phyloP scores from a whole-genome alignment of 2,888 invertebrate species.

The Catocala nupta region DNA sequence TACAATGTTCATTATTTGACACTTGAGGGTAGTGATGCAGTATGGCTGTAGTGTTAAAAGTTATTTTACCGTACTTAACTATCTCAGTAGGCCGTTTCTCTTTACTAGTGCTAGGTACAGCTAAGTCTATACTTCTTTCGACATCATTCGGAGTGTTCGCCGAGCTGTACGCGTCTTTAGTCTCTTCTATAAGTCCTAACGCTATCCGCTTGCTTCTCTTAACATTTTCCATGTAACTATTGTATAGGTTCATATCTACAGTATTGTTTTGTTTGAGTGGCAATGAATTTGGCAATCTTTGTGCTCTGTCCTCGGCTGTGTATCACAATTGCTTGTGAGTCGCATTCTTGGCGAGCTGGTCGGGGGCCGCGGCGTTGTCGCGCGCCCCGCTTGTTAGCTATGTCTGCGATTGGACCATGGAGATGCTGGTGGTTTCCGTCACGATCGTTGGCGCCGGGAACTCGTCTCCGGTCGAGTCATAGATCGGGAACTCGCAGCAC shows the following conservation, averaged over 20 bases:
- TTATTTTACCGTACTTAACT: conserved; percentile 81
- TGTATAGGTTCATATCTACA: conserved; percentile 81
- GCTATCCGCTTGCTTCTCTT: conserved; percentile 76
- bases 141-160: conserved; percentile 61
- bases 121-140: conserved; percentile 63
- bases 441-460: conserved; percentile 88
- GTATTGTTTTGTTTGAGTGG: conserved; percentile 81
- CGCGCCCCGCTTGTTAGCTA: conserved; percentile 88
- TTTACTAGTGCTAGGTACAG: conserved; percentile 72
- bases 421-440: conserved; percentile 91
- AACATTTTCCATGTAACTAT: conserved; percentile 80
- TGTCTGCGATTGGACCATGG: conserved; percentile 90
- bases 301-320: conserved; percentile 77
- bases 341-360: conserved; percentile 65
- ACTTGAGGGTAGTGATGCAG: conserved; percentile 82
- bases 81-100: conserved; percentile 72
- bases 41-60: conserved; percentile 81
- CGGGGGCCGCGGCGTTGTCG: conserved; percentile 77
- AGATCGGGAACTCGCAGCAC: conserved; percentile 96
- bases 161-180: conserved; percentile 72
- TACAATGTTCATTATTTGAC: conserved; percentile 58
- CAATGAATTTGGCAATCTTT: conserved; percentile 80
- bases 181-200: conserved; percentile 77
- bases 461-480: conserved; percentile 91
- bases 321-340: conserved; percentile 84